Conservation (phyloP, 2,113 vertebrate species). For the Rhinopomastus cyanomelas region DNA sequence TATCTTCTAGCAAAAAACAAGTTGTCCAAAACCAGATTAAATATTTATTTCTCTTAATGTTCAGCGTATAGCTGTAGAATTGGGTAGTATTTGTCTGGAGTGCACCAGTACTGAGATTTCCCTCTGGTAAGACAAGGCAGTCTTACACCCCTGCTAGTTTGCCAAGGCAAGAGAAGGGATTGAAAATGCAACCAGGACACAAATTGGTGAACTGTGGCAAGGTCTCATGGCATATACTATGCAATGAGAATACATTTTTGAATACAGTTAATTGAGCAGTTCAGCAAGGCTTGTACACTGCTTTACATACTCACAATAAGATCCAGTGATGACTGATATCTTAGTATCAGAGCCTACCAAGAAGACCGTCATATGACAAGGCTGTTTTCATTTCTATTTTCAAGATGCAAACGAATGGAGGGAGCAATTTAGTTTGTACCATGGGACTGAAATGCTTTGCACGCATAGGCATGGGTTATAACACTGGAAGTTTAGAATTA, state of each 20-base stretch:
- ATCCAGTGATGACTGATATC: neutral
- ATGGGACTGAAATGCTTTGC: neutral
- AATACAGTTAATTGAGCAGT: neutral
- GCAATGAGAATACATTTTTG: neutral
- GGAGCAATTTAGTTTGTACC: neutral
- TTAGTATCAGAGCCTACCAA: neutral
- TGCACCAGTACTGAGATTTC: neutral
- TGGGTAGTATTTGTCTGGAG: neutral
- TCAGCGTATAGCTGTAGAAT: neutral
- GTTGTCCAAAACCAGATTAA: neutral
- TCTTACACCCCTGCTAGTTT: neutral
- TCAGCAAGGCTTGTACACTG: neutral
- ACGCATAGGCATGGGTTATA: neutral
- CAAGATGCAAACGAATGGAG: neutral
- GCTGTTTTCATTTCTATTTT: neutral
- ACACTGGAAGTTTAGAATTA: neutral
- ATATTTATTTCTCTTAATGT: conserved; percentile 21
- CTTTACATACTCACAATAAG: neutral
- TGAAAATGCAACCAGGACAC: neutral
- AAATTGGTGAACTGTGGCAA: neutral
- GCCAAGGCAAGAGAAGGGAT: neutral
- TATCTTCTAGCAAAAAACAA: neutral
- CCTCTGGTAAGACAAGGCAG: neutral
- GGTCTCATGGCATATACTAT: neutral
- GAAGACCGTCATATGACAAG: neutral